Base-by-base conservation (phyloP, 2,113 vertebrate species). In the Meleagris gallopavo region DNA sequence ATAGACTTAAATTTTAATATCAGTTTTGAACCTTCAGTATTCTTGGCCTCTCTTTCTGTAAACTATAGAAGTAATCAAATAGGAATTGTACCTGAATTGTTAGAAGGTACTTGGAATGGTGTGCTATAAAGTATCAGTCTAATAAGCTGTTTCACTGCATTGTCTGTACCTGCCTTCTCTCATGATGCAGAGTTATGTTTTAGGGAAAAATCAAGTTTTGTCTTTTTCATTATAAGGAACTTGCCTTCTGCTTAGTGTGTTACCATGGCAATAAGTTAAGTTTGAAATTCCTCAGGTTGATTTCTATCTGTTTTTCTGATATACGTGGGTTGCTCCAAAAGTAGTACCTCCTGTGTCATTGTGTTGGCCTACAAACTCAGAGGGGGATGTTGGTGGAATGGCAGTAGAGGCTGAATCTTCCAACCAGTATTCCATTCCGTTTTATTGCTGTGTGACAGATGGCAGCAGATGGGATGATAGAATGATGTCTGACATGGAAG, bases 231-330 rank as follows among this genome's bases (percentile, higher is more conserved):
- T 89, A 54, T 43, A 73, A 62, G 18, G 36, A 91, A 93, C 76
- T 83, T 83, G 82, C 83, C 97, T 83, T 62, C 93, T 95, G 83
- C 91, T 40, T 65, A 94, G 86, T 89, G 60, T 48, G 96, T 98
- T 98, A 84, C 97, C 84, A 97, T 97, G 96, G 94, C 89, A 96
- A 97, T 96, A 89, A 90, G 52, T 96, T 96, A 94, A 94, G 80
- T 48, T 93, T 96, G 88, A 95, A 97, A 96, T 97, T 98, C 77
- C 89, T 95, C 81, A 94, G 88, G 82, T 74, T 96, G 69, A 90
- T 91, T 98, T 97, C 86, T 97, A 84, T 93, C 93, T 92, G 84
- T 40, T 77, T 96, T 97, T 96, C 89, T 93, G 95, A 96, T 96
- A 69, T 4, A 25, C 24, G 7, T 7, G 10, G 24, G 12, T 24